A percentile compares a stretch with the other conserved stretches of the same genome.
phyloP scores from a whole-genome alignment of 2,888 invertebrate species.

The Anodontia alba region DNA sequence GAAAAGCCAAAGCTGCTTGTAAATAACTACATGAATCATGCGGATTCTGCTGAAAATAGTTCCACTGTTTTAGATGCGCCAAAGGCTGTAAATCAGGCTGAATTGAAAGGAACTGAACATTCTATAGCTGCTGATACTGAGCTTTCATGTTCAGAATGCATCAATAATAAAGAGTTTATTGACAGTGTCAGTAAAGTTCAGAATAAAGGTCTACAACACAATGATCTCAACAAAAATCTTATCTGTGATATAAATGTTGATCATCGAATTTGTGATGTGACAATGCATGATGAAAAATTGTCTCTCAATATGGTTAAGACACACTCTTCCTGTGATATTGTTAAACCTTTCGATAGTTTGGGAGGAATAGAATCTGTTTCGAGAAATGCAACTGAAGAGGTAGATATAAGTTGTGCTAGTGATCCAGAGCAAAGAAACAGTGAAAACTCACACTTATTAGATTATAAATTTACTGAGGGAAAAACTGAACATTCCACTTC shows the following conservation, averaged over 20 bases:
- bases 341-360: not conserved
- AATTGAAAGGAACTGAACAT: too few species aligned
- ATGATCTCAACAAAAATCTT: constrained; percentile 9
- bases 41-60: not conserved
- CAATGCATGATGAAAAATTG: not conserved
- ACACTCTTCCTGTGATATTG: not conserved
- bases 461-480: too few species aligned
- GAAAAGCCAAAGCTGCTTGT: not conserved
- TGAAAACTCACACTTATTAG: too few species aligned
- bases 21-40: not conserved
- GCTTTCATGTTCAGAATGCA: not conserved
- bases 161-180: not conserved
- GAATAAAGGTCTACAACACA: not conserved
- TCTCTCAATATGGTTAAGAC: not conserved
- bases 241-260: not conserved
- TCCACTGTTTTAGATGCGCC: too few species aligned
- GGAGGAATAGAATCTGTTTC: not conserved
- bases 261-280: not conserved
- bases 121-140: not conserved
- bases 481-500: not conserved
- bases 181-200: not conserved
- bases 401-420: too few species aligned
- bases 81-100: not conserved
- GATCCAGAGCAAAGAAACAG: too few species aligned
- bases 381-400: too few species aligned